Base-by-base conservation (phyloP, 2,888 invertebrate species). In the Cremastobaeus sp. region DNA sequence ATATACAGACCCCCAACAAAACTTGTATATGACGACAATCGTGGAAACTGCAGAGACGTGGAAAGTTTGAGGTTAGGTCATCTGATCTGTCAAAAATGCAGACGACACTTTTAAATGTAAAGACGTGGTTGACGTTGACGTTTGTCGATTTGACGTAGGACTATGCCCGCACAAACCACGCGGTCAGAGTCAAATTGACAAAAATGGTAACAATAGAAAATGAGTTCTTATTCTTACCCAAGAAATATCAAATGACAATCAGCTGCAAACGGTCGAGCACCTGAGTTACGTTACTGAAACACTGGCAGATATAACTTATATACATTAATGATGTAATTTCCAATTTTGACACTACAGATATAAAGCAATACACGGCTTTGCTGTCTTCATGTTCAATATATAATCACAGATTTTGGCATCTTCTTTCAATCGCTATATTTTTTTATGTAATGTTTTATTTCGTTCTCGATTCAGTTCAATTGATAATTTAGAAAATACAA, bases 271-370 rank as follows among this genome's bases (percentile, higher is more conserved):
- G 14, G 12, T 11, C 30, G 9, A 11, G 12, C 11, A 28, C 32
- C 35, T 6, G 9, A 8, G 25, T 62, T 57, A 34, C n/a, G 73
- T 57, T 57, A 68, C 62, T 62, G 55, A 62, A 73, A 73, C 55
- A 55, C 60, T 62, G 20, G 68, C 25, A 62, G 52, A 52, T 68
- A 62, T 55, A 62, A 60, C n/a, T n/a, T n/a, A n/a, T n/a, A n/a
- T 55, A n/a, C 34, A 12, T 17, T 11, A 50, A 43, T 73, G 66
- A 73, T 48, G 73, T 62, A 68, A 73, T 62, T 34, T 12, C 30
- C 12, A 48, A 47, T 69, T 74, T 69, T 74, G 64, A 74, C 64
- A 64, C 54, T 65, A 59, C 59, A 59, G 64, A 39, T 28, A 1
- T n/a, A 20, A 48, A 15, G 18, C 35, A n/a, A 30, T 43, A 60